Conservation (phyloP, 2,888 invertebrate genomes). For the Neuroscelio doddi region DNA sequence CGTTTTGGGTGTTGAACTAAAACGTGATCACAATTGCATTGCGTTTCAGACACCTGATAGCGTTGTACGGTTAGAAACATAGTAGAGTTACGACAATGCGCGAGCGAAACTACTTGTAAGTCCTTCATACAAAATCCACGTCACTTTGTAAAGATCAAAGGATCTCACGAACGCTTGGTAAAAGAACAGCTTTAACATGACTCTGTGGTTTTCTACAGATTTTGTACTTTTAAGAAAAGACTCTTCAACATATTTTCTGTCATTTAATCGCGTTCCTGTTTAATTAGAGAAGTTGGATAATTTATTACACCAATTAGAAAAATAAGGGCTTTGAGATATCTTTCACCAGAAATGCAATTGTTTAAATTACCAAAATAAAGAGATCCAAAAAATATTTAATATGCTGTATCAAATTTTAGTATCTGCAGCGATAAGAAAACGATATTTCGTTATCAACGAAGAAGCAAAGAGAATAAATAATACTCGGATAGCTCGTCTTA, state of each 20-base stretch:
- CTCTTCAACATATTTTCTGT: not conserved
- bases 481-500: not conserved
- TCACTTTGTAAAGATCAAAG: slow-evolving; percentile 18
- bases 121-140: slow-evolving; percentile 11
- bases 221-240: slow-evolving; percentile 7
- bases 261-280: no score
- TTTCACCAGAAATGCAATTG: no score
- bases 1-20: slow-evolving; percentile 19
- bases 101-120: slow-evolving; percentile 3
- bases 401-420: no score
- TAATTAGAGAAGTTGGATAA: no score
- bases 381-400: no score
- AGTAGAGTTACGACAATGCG: no score
- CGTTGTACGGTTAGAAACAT: not conserved
- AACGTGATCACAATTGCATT: slow-evolving; percentile 18
- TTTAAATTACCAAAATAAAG: no score
- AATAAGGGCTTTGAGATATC: no score
- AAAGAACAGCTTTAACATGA: slow-evolving; percentile 9
- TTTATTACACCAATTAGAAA: no score
- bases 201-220: not conserved
- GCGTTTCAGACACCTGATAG: slow-evolving; percentile 1
- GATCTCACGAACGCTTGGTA: slow-evolving; percentile 8
- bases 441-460: no score
- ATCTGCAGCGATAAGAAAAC: no score
- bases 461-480: slow-evolving; percentile 3